Percentiles rank a stretch among this genome's conserved stretches.
Evolutionary conservation across 2,888 invertebrate species (phyloP).

Genomic region (Cecidostiba fungosa): DNA sequence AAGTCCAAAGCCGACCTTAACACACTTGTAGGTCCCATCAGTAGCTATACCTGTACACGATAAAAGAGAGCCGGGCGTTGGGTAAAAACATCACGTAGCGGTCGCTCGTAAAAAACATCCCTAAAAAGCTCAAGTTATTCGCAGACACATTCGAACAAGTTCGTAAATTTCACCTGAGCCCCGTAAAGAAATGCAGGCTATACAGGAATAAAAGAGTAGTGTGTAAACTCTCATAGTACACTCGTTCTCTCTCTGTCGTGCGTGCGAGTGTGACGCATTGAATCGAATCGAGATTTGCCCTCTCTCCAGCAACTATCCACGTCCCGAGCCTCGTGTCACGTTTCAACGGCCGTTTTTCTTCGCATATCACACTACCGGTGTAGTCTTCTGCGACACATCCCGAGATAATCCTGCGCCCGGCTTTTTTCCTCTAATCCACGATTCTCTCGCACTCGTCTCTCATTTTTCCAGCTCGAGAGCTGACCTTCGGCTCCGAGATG

Average conservation of each 20-base stretch:
- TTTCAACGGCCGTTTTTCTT: slow-evolving; percentile 62
- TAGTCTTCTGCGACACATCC: neutral
- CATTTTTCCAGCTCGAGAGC: neutral
- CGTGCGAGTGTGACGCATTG: neutral
- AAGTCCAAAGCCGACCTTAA: neutral
- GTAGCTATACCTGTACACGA: neutral
- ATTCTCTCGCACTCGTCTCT: neutral
- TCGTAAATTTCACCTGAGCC: slow-evolving; percentile 59
- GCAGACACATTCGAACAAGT: slow-evolving; percentile 53
- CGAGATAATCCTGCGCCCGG: neutral
- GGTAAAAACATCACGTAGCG: slow-evolving; percentile 45
- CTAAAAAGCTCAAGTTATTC: slow-evolving; percentile 62
- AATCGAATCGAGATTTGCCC: slow-evolving; percentile 34
- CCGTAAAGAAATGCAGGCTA: slow-evolving; percentile 27
- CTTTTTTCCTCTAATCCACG: slow-evolving; percentile 4
- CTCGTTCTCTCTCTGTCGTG: neutral
- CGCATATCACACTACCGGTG: neutral
- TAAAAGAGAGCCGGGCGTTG: neutral
- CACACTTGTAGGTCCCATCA: neutral
- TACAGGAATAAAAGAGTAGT: slow-evolving; percentile 12
- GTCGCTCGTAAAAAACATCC: slow-evolving; percentile 47
- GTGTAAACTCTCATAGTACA: slow-evolving; percentile 9
- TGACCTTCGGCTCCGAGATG: neutral
- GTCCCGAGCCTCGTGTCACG: slow-evolving; percentile 65
- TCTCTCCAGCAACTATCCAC: slow-evolving; percentile 61